Evolutionary conservation across 2,888 invertebrate genomes (phyloP), one percentile per base, ranked within the genome.

Genomic region (Holacanthella duospinosa): DNA sequence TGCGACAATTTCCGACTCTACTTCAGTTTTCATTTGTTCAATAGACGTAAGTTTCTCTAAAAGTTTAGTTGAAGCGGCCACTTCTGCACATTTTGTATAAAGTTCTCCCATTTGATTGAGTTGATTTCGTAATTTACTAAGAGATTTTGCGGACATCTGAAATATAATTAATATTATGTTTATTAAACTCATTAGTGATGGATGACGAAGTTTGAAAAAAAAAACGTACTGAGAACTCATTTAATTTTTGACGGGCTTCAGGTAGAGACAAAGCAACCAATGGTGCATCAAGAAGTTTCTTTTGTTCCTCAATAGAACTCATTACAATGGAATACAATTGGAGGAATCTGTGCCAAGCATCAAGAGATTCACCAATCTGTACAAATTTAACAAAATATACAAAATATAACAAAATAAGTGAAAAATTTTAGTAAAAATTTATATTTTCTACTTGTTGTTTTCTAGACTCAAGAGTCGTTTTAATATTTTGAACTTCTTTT

Each of bases 331-430:
- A 86, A 75, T 92, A 85, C 68, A 93, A 80, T 64, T 86, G 83
- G 73, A 90, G 82, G 83, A 93, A 93, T 64, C 89, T 82, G 70
- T 89, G 86, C 84, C 91, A 92, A 28, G 92, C 89, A 75, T 93
- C 93, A 74, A 93, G 82, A 65, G 88, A 88, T 75, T 92, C 91
- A 61, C 88, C 88, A 43, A 92, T 86, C 77, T 79, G 68, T 48
- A 73, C 67, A 55, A 68, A 55, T 28, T 27, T 9, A 16, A 19
- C 6, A 24, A 16, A 28, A 55, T 6, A 25, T 29, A 28, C 2
- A 19, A 54, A 36, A 29, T 1, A 29, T 36, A 43, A 60, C 43
- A 57, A 44, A n/a, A 19, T 25, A 56, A 12, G 26, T 60, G 16
- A 63, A 63, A 36, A 48, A 2, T 24, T 26, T n/a, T 21, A 44